A percentile compares a stretch with the other conserved stretches of the same genome.
These are phyloP conservation scores for Lucinisca nassula DNA, from an alignment of 2,888 invertebrate genomes.

Conservation along the genomic window DNA sequence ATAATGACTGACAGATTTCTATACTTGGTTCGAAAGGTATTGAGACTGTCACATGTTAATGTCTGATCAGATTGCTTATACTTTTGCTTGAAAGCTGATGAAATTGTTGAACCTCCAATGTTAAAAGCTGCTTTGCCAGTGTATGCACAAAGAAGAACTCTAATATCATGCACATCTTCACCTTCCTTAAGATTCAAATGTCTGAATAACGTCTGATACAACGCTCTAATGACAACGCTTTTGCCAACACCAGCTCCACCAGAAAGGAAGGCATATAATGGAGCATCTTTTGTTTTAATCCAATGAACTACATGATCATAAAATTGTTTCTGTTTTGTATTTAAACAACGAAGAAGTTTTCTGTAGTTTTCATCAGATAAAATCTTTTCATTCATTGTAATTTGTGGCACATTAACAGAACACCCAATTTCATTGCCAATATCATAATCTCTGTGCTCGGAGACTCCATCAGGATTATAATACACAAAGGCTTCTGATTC, in stretches of 20 bases:
- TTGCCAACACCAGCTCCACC: slow-evolving; percentile 70
- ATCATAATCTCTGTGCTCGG: slow-evolving; percentile 56
- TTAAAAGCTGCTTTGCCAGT: slow-evolving; percentile 62
- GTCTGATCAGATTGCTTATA: slow-evolving; percentile 46
- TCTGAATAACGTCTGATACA: slow-evolving; percentile 63
- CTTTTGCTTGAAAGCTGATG: slow-evolving; percentile 34
- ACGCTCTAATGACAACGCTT: slow-evolving; percentile 63
- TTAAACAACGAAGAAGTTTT: slow-evolving; percentile 39
- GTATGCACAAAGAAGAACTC: slow-evolving; percentile 64
- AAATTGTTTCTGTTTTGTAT: slow-evolving; percentile 58
- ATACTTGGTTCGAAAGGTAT: slow-evolving; percentile 58
- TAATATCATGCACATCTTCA: slow-evolving; percentile 60
- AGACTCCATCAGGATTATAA: neutral
- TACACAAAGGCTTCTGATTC: neutral
- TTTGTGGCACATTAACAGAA: slow-evolving; percentile 8
- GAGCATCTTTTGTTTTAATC: slow-evolving; percentile 46
- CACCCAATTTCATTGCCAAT: slow-evolving; percentile 55
- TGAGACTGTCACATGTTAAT: slow-evolving; percentile 53
- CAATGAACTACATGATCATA: slow-evolving; percentile 54
- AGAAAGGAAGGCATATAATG: slow-evolving; percentile 57
- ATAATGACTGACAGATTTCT: slow-evolving; percentile 57
- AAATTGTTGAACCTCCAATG: slow-evolving; percentile 33
- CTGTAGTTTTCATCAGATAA: slow-evolving; percentile 42
- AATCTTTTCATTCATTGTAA: slow-evolving; percentile 24
- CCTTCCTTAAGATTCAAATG: slow-evolving; percentile 43